Base-by-base conservation (phyloP, 2,888 invertebrate genomes). In the Melieria omissa region DNA sequence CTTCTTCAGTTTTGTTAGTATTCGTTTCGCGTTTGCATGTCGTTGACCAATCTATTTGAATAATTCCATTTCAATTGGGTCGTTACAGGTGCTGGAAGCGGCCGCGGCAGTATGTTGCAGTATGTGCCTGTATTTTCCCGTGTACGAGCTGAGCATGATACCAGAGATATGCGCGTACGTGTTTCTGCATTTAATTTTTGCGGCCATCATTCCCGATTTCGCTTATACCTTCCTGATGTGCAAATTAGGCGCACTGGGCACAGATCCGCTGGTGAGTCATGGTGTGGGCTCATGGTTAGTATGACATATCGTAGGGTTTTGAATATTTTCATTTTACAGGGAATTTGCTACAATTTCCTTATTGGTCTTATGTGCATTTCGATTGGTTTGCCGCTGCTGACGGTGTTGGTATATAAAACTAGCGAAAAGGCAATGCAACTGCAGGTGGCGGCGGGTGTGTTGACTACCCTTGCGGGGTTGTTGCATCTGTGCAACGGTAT, bases 271-370 rank as follows among this genome's bases (percentile, higher is more conserved):
- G 70, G 77, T 78, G 72, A 45, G 67, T 46, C n/a, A 12, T 57
- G 61, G 44, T 55, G 46, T 55, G 4, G 14, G 55, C 9, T 55
- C n/a, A 14, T 16, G 14, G 29, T 5, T 55, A 4, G 14, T 3
- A 16, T 55, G 7, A 4, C 55, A 4, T 9, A 54, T 14, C n/a
- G n/a, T n/a, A n/a, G n/a, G 16, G 16, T 1, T 5, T 55, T 12
- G 47, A 47, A 42, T 12, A 14, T 12, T 3, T 14, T 16, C 29
- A 12, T 9, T 9, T 64, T 55, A 12, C 47, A 78, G 78, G 62
- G 74, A 5, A 73, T 77, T 44, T 67, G 76, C 52, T 78, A 75
- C 49, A 76, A 77, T 64, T 72, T 76, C 52, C 2, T 75, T 10
- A 67, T 73, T 49, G 75, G 75, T 44, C 4, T 73, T 0, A 9